Evolutionary conservation across 1,140 invertebrate species (phyloP), one percentile per base, ranked within the genome.

Genomic region (Drosophila kurseongensis): DNA sequence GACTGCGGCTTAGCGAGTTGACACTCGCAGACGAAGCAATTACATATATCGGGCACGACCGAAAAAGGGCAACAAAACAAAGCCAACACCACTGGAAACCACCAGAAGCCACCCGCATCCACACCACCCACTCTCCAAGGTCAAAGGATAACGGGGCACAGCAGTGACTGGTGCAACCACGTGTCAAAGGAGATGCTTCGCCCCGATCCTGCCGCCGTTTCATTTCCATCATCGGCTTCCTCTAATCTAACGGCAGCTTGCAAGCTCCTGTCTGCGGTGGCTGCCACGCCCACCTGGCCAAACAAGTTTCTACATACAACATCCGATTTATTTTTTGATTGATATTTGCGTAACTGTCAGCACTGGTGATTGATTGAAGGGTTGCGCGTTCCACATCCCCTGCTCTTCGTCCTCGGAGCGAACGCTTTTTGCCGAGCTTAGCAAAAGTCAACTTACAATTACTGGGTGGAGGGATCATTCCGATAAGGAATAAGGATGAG

Each of bases 261-360:
- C 60, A 13, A 6, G 38, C 63, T 13, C 23, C 23, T 35, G 67
- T 71, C 67, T 71, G 67, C 67, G 71, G 52, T 47, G 27, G n/a
- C 60, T 63, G 69, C 52, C 73, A 66, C 72, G 61, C 60, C 73
- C 73, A 76, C 73, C 73, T 76, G 83, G 60, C 50, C 82, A 85
- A 86, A 85, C 78, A 85, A 86, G 48, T 86, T 78, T 75, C 82
- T 62, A 85, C 83, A 85, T 67, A 88, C 74, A 76, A 76, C 74
- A 85, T 86, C 74, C 83, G 83, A 86, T 85, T 85, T 85, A 85
- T 85, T 78, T 51, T 85, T 85, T 85, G 81, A 85, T 85, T 85
- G 81, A 85, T 85, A 85, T 85, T 85, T 85, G 81, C 81, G 81
- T 85, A 85, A 85, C 81, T 86, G 81, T 85, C 81, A 85, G 76